Percentiles rank a stretch among this genome's conserved stretches.
These are phyloP conservation scores for Macaria notata DNA, from an alignment of 2,888 invertebrate species.

Conservation along the genomic window DNA sequence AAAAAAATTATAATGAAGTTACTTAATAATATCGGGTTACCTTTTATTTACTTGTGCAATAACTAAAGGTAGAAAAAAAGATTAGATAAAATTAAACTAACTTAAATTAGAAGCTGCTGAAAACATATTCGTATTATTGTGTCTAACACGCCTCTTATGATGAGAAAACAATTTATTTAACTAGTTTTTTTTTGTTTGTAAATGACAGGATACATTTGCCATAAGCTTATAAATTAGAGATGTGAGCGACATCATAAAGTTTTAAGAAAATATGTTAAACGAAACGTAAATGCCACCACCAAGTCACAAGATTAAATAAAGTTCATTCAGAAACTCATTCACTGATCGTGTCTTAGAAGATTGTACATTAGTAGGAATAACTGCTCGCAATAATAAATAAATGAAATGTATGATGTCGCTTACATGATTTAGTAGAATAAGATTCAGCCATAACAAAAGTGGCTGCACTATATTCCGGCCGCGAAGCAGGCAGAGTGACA, in stretches of 20 bases:
- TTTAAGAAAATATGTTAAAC: not conserved
- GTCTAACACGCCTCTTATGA: constrained; percentile 41
- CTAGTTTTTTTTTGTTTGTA: constrained; percentile 27
- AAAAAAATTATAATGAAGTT: constrained; percentile 46
- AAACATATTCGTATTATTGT: constrained; percentile 57
- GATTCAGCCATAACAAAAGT: constrained; percentile 29
- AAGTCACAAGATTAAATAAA: not conserved
- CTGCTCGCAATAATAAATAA: not conserved
- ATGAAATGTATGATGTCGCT: constrained; percentile 4
- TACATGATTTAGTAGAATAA: not conserved
- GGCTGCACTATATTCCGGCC: constrained; percentile 32
- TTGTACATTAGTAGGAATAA: no score
- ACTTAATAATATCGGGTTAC: constrained; percentile 55
- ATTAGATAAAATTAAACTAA: constrained; percentile 64
- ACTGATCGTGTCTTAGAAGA: no score
- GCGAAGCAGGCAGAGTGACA: constrained; percentile 38
- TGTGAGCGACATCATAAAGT: constrained; percentile 5
- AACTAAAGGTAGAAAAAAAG: constrained; percentile 61
- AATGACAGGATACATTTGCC: constrained; percentile 37
- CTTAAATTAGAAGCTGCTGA: constrained; percentile 75
- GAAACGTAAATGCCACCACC: not conserved
- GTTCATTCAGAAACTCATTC: no score
- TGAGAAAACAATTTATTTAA: constrained; percentile 24
- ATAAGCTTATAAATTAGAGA: constrained; percentile 20
- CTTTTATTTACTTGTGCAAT: constrained; percentile 62